Conservation (phyloP, 2,113 vertebrate species). For the Cervus canadensis region DNA sequence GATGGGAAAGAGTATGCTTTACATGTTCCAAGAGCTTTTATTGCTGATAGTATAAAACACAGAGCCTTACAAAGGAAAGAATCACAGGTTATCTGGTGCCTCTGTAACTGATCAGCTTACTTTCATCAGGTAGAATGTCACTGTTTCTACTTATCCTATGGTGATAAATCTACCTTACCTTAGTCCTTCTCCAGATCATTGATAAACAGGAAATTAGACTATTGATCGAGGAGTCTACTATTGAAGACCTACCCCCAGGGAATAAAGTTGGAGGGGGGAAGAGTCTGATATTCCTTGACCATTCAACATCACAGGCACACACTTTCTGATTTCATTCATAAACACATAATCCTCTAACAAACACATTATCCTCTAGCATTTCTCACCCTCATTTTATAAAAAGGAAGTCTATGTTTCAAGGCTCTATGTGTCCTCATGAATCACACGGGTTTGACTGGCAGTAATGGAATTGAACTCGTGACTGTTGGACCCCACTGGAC, state of each 20-base stretch:
- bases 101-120: neutral
- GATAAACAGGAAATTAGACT: neutral
- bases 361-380: too few relatives aligned
- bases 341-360: too few relatives aligned
- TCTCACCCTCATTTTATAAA: neutral
- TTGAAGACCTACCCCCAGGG: neutral
- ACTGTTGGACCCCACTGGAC: neutral
- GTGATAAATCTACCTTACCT: neutral
- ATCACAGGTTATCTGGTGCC: too few relatives aligned
- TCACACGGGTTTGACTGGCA: fast-evolving
- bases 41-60: too few relatives aligned
- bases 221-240: neutral
- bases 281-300: neutral
- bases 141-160: neutral
- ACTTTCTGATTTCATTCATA: neutral
- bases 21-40: neutral
- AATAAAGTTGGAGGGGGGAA: neutral
- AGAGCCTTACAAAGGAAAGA: too few relatives aligned
- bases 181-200: neutral
- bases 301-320: neutral
- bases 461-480: neutral
- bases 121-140: neutral
- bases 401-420: neutral
- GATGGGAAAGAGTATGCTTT: fast-evolving
- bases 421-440: too few relatives aligned